Conservation (phyloP, 2,113 vertebrate species). For the Cyphomyrus discorhynchus region DNA sequence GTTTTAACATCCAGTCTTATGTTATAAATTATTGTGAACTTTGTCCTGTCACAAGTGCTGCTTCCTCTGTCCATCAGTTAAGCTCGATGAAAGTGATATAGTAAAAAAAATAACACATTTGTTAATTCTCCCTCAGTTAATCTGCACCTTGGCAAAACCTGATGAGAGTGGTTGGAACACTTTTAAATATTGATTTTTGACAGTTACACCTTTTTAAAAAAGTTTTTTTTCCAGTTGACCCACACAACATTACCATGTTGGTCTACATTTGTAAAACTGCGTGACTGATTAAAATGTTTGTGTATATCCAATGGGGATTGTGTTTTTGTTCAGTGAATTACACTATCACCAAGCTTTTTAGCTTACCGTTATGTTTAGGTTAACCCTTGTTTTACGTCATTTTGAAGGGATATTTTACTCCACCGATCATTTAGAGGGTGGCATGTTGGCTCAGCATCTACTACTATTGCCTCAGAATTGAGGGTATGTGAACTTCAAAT, state of each 20-base stretch:
- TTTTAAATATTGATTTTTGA: neutral
- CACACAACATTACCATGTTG: neutral
- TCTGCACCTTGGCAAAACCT: neutral
- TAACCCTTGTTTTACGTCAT: neutral
- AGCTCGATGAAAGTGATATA: neutral
- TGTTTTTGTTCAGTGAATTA: neutral
- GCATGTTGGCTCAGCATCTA: neutral
- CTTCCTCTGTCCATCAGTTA: neutral
- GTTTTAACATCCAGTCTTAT: neutral
- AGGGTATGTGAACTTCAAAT: neutral
- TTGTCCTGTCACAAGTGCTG: neutral
- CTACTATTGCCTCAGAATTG: neutral
- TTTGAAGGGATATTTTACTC: neutral
- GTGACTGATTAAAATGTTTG: conserved; percentile 21
- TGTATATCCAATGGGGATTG: neutral
- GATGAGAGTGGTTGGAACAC: neutral
- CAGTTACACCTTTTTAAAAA: neutral
- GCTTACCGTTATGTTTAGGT: neutral
- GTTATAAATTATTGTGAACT: neutral
- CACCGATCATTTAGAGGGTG: neutral
- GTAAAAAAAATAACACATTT: neutral
- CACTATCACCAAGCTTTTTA: neutral
- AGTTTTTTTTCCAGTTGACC: neutral
- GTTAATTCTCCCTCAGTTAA: neutral
- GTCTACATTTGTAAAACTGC: conserved; percentile 16